Conservation (phyloP, 2,113 vertebrate genomes). For the Gymnocephalus cernua region DNA sequence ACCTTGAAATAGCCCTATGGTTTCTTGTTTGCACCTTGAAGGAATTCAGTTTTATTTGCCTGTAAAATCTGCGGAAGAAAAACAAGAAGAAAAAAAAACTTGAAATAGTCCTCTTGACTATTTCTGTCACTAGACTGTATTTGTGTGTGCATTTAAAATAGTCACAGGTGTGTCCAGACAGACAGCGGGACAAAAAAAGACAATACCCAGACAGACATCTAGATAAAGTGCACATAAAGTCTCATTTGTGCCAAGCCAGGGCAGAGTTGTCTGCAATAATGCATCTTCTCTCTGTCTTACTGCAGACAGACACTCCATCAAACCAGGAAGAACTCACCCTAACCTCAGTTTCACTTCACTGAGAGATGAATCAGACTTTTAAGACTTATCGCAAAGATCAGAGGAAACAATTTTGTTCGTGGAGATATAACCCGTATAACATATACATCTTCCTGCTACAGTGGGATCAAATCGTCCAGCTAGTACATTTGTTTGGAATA, state of each 20-base stretch:
- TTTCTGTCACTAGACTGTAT: background rate
- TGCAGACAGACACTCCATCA: slow-evolving; percentile 47
- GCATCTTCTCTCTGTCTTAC: slow-evolving; percentile 40
- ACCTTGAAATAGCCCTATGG: background rate
- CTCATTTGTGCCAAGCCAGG: slow-evolving; percentile 33
- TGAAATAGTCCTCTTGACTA: background rate
- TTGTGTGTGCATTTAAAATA: background rate
- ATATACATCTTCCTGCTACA: background rate
- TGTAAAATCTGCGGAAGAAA: too few species aligned
- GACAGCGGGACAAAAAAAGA: background rate
- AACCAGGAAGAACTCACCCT: slow-evolving; percentile 38
- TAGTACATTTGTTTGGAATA: background rate
- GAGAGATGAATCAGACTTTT: slow-evolving; percentile 24
- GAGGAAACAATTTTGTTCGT: background rate
- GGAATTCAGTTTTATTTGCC: too few species aligned
- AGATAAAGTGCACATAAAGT: slow-evolving; percentile 30
- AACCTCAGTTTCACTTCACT: slow-evolving; percentile 46
- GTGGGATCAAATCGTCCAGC: background rate
- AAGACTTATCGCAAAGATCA: slow-evolving; percentile 13
- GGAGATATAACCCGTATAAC: background rate
- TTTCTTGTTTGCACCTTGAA: too few species aligned
- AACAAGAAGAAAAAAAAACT: too few species aligned
- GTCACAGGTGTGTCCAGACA: background rate
- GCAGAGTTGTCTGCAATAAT: slow-evolving; percentile 45
- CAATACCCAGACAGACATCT: slow-evolving; percentile 12